Evolutionary conservation across 2,888 invertebrate species (phyloP), one percentile per base, ranked within the genome.

Genomic region (Aspidiotus destructor): DNA sequence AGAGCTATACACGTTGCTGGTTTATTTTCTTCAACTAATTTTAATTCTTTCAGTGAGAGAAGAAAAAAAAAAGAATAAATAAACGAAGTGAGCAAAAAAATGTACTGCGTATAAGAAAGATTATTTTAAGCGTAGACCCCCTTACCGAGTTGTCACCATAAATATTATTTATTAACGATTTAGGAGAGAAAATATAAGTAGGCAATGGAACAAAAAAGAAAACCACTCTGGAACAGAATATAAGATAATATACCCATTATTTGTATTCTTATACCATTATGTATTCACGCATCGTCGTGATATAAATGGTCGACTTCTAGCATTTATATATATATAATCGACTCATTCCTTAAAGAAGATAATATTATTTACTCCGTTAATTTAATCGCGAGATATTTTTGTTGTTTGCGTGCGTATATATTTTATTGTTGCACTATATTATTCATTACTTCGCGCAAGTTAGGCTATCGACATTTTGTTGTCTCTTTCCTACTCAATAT

Each of bases 171-270:
- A 44, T 65, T 58, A 65, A 65, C 57, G 65, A 42, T 65, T 65
- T 57, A 17, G 40, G 13, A 17, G 55, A 13, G 11, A 58, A 65
- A 65, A 65, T 57, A 58, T 57, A 65, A 44, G 65, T 65, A 65
- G 58, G 58, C 65, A 58, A 65, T 58, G 57, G 48, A 44, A 65
- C 58, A 58, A 48, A 65, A 65, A 65, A 28, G 28, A 28, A 28
- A 28, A 28, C 28, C 28, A 28, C 28, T 28, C 28, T 28, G 28
- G 28, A 28, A 65, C 58, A 65, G 65, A 65, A 65, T 58, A 48
- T 58, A 48, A 65, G 65, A 65, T 65, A 65, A 65, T 65, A 65
- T 65, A 65, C 65, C 65, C 58, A 65, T 65, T 65, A 65, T 65
- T 65, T 65, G 65, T 65, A 65, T 65, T 65, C 28, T 28, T n/a